Conservation (phyloP, 1,140 invertebrate species). For the Chelonus insularis region DNA sequence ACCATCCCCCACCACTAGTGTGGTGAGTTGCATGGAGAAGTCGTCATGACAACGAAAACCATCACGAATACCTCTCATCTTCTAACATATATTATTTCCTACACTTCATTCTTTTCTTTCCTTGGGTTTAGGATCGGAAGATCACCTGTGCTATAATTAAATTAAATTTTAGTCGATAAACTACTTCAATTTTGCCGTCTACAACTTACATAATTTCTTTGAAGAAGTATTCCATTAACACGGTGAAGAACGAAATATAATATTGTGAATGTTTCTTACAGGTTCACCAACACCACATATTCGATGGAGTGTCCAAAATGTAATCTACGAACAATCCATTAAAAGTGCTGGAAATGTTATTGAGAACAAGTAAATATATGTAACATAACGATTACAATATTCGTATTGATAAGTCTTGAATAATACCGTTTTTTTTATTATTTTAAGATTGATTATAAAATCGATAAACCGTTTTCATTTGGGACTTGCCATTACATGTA, state of each 20-base stretch:
- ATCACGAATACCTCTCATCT: too few species aligned
- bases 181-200: too few species aligned
- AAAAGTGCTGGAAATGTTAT: constrained; percentile 82
- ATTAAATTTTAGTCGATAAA: too few species aligned
- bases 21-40: too few species aligned
- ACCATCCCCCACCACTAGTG: too few species aligned
- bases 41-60: too few species aligned
- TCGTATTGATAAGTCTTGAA: constrained; percentile 1
- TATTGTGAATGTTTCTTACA: constrained; percentile 39
- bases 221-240: too few species aligned
- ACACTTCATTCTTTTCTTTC: too few species aligned
- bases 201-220: too few species aligned
- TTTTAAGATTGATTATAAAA: constrained; percentile 68
- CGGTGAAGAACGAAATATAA: background rate
- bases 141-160: too few species aligned
- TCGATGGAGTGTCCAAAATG: constrained; percentile 70
- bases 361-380: constrained; percentile 66
- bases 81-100: too few species aligned
- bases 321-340: constrained; percentile 74
- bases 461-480: constrained; percentile 76
- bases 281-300: constrained; percentile 62
- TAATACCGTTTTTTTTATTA: constrained; percentile 14
- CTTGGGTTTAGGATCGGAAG: too few species aligned
- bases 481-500: constrained; percentile 80
- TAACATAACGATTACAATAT: background rate